Base-by-base conservation (phyloP, 2,113 vertebrate species). In the Caranx ignobilis region DNA sequence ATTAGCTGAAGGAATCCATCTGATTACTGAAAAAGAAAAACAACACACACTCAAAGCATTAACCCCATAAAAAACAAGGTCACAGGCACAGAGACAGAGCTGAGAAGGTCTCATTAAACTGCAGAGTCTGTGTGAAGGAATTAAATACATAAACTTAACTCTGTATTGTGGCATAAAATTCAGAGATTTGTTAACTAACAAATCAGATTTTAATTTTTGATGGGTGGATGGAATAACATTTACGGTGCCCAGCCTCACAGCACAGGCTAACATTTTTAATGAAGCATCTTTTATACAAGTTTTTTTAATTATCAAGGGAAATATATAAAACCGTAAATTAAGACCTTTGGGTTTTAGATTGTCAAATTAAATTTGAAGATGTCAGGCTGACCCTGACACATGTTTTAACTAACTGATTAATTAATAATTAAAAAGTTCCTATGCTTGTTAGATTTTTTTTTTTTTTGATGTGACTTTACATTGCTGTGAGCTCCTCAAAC, bases 21-120 rank as follows among this genome's bases (percentile, higher is more conserved):
- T 60, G 26, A 72, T 72, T 55, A 50, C 54, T 67, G 41, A 50
- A 77, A 61, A 61, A 11, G 59, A 2, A 39, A 41, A 41, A 41
- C 39, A 41, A 41, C 8, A 9, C 39, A 8, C 39, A 41, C 39
- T 41, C 8, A 41, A 68, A 43, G 62, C 35, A 76, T 68, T 79
- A 72, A 73, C 39, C 41, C 39, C 7, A 56, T 21, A 21, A 63
- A 43, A 65, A 65, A 32, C 35, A 69, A 74, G 57, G 52, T 74
- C 69, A 47, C 39, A 34, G 15, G 18, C 47, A 18, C 47, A 47
- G 13, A 47, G 3, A 47, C 45, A 47, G 11, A 50, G 18, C 9
- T 50, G 75, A 61, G 56, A 10, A 60, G 41, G 45, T 6, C 15
- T 67, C 7, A 48, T 50, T 52, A 68, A 60, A 16, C 11, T 16